phyloP scores from a whole-genome alignment of 1,140 invertebrate species.

The Drosophila murphyi region DNA sequence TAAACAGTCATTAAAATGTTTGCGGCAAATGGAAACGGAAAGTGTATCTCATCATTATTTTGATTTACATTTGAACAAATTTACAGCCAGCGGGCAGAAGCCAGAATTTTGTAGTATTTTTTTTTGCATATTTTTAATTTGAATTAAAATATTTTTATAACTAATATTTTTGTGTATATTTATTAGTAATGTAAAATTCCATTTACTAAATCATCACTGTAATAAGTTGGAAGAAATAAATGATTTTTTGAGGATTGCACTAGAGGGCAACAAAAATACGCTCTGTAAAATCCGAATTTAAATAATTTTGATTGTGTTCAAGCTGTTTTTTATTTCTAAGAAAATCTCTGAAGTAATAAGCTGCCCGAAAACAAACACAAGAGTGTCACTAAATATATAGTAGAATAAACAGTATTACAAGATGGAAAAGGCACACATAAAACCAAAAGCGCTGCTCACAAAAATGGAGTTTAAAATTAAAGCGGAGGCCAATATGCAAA shows the following conservation, averaged over 20 bases:
- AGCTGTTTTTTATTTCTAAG: background rate
- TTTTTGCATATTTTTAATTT: background rate
- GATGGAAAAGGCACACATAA: background rate
- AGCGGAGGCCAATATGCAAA: constrained; percentile 50
- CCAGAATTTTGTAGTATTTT: background rate
- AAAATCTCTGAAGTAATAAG: constrained; percentile 1
- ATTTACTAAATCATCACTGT: background rate
- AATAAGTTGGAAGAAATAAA: no score
- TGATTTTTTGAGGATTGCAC: background rate
- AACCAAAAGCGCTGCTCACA: background rate
- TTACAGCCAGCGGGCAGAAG: background rate
- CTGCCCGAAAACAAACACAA: background rate
- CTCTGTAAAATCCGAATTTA: background rate
- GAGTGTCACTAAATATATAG: constrained; percentile 1
- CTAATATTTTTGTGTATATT: background rate
- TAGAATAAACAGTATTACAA: constrained; percentile 3
- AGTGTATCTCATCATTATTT: background rate
- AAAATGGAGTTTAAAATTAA: constrained; percentile 37
- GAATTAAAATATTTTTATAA: background rate
- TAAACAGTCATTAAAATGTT: constrained; percentile 17
- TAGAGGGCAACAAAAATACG: background rate
- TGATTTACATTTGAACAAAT: background rate
- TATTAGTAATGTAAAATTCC: no score
- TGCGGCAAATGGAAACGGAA: background rate
- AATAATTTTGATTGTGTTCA: background rate